Evolutionary conservation across 2,888 invertebrate species (phyloP), one percentile per base, ranked within the genome.

Genomic region (Apodemia duryi): DNA sequence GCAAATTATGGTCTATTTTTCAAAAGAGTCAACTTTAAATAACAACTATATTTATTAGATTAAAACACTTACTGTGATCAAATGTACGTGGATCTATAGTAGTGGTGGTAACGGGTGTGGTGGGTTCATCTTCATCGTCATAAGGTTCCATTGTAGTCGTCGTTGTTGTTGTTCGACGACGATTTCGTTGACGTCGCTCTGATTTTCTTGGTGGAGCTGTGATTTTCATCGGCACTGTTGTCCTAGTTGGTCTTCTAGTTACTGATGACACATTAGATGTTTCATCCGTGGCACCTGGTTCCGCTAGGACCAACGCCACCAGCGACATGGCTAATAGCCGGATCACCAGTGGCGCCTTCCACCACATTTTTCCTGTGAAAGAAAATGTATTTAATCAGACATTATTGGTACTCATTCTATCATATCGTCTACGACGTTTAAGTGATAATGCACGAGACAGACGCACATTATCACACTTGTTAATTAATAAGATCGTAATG

Each of bases 291-390:
- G 73, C 70, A 70, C 79, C 81, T 13, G 83, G 76, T 29, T 88
- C 88, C 75, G 87, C 88, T 57, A 84, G 70, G 75, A 75, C 89
- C 70, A 88, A 79, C 82, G 91, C 90, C 91, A 91, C 90, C 80
- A 91, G 89, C 85, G 88, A 88, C 71, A 84, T 80, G 81, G 81
- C 80, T 10, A 75, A 65, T 66, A 91, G 79, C 80, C 88, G 80
- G 70, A 87, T 80, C 86, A 89, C 90, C 76, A 91, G 88, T 88
- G 91, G 88, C 91, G 87, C 81, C 73, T 78, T 68, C 67, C 81
- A 77, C 81, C 84, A 76, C 90, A 90, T 91, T 61, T 64, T 85
- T 77, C 72, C 89, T 90, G 84, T 57, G 65, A 69, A 81, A 69
- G 69, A 66, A 72, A 66, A 62, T 49, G 51, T n/a, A 62, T 2